phyloP scores from a whole-genome alignment of 2,888 invertebrate genomes.

The Antheraea assamensis region DNA sequence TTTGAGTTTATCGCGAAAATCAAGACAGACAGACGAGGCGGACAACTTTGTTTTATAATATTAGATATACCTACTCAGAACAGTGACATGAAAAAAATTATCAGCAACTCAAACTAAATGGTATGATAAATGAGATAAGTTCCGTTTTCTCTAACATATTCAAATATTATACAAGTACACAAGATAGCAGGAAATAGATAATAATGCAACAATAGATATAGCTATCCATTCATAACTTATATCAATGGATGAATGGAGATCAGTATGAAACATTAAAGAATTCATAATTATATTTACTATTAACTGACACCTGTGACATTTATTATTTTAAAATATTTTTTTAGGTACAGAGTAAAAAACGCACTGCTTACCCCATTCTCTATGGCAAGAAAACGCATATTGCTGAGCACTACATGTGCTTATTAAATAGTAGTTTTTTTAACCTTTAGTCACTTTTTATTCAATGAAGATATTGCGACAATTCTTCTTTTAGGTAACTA shows the following conservation, averaged over 20 bases:
- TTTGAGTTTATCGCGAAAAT: no score
- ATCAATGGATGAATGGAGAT: constrained; percentile 23
- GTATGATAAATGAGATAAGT: constrained; percentile 21
- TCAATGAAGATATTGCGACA: no score
- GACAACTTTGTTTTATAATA: no score
- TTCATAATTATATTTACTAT: not conserved
- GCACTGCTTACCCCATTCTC: no score
- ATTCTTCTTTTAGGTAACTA: no score
- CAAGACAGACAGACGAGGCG: no score
- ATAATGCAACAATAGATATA: constrained; percentile 51
- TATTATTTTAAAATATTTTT: no score
- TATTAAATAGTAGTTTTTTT: no score
- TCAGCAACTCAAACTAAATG: constrained; percentile 13
- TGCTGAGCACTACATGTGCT: no score
- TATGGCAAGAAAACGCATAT: no score
- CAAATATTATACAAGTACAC: constrained; percentile 36
- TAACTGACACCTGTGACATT: not conserved
- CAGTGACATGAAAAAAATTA: constrained; percentile 5
- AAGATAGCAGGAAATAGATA: constrained; percentile 61
- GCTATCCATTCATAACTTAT: constrained; percentile 47
- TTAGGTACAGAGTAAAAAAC: no score
- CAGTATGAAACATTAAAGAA: constrained; percentile 10
- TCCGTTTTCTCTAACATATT: constrained; percentile 26
- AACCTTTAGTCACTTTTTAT: no score
- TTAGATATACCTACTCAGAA: not conserved